Evolutionary conservation across 2,113 vertebrate species (phyloP).

Genomic region (Dasypus novemcinctus): DNA sequence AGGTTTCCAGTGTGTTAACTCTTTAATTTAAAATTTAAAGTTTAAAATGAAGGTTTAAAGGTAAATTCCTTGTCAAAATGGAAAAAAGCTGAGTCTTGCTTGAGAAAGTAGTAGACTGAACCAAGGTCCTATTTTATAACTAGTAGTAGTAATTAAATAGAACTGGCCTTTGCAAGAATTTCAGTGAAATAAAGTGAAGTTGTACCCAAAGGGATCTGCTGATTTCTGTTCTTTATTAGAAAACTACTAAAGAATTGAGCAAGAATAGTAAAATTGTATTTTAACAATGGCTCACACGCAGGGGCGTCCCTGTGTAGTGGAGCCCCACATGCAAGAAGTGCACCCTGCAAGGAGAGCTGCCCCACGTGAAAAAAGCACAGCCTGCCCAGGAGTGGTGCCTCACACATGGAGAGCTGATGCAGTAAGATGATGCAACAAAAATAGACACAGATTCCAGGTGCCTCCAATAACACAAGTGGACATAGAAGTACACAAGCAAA

Average conservation of each 20-base stretch:
- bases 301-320: too few relatives aligned
- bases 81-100: not conserved
- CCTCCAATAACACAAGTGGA: too few relatives aligned
- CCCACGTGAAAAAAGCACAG: too few relatives aligned
- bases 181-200: not conserved
- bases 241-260: not conserved
- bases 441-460: too few relatives aligned
- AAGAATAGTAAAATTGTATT: conserved; percentile 1
- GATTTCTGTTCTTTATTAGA: conserved; percentile 30
- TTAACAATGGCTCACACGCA: not conserved
- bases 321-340: too few relatives aligned
- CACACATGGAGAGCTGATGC: too few relatives aligned
- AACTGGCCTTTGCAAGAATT: conserved; percentile 16
- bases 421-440: too few relatives aligned
- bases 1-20: not conserved
- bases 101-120: conserved; percentile 5
- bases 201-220: not conserved
- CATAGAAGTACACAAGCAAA: too few relatives aligned
- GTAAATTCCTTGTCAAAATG: conserved; percentile 26
- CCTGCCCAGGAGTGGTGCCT: too few relatives aligned
- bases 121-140: not conserved
- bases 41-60: conserved; percentile 7
- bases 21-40: conserved; percentile 30
- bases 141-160: conserved; percentile 11
- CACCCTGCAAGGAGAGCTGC: too few relatives aligned